These are phyloP conservation scores for Corapipo altera DNA, from an alignment of 2,113 vertebrate species.

Conservation along the genomic window DNA sequence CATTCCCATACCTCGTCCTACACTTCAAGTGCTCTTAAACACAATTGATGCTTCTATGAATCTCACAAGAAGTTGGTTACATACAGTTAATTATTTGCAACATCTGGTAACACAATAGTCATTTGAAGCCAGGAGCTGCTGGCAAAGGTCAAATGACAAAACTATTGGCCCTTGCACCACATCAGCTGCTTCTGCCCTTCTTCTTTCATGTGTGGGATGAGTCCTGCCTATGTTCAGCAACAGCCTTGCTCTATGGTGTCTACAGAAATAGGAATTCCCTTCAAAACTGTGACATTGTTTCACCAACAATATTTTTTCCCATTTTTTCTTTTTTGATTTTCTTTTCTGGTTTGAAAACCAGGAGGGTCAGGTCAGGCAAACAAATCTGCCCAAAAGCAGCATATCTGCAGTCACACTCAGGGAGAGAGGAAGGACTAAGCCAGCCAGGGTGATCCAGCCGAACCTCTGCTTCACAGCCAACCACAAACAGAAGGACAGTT, in stretches of 20 bases:
- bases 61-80: neutral
- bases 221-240: neutral
- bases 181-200: neutral
- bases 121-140: neutral
- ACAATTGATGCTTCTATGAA: neutral
- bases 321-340: neutral
- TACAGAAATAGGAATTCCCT: neutral
- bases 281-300: neutral
- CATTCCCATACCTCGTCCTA: neutral
- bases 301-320: neutral
- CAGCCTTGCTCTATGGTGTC: neutral
- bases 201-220: neutral
- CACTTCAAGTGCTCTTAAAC: neutral
- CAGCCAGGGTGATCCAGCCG: rapidly evolving
- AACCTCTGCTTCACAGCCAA: neutral
- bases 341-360: neutral
- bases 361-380: neutral
- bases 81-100: neutral
- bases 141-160: neutral
- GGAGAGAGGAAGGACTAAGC: neutral
- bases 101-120: neutral
- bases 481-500: neutral
- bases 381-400: neutral
- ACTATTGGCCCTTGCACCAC: neutral
- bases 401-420: neutral